Evolutionary conservation across 2,113 vertebrate species (phyloP).

Genomic region (Eonycteris spelaea): DNA sequence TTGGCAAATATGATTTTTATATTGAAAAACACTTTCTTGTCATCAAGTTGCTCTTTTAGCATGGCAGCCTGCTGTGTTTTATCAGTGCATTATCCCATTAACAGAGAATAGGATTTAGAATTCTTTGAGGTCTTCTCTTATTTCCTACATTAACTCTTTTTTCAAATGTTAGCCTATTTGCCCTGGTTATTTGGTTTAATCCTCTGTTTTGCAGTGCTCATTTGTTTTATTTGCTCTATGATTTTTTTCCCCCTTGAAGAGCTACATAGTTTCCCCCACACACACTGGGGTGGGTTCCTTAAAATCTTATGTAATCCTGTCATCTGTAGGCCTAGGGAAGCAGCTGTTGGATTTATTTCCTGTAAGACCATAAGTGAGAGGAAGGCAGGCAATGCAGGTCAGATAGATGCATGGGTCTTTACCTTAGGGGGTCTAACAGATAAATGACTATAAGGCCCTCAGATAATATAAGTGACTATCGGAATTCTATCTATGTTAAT

Average conservation of each 20-base stretch:
- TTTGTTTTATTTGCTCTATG: neutral
- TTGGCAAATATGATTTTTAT: constrained; percentile 1
- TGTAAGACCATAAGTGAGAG: neutral
- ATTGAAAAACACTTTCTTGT: constrained; percentile 6
- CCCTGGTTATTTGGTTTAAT: neutral
- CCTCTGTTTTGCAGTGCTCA: neutral
- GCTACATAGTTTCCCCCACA: neutral
- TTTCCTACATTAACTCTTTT: constrained; percentile 4
- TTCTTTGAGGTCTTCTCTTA: neutral
- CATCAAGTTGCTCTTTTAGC: constrained; percentile 17
- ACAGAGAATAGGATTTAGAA: neutral
- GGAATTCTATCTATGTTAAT: neutral
- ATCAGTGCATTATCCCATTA: neutral
- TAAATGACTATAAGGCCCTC: neutral
- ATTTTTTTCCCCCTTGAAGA: neutral
- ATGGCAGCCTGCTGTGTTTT: neutral
- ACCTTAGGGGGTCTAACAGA: neutral
- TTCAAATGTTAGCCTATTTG: neutral
- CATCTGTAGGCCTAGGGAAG: neutral
- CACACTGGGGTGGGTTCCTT: neutral
- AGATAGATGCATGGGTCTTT: neutral
- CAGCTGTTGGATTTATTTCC: neutral
- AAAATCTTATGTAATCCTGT: neutral
- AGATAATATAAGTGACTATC: neutral
- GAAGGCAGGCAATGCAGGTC: neutral